These are phyloP conservation scores for Plemyria rubiginata DNA, from an alignment of 2,888 invertebrate species.

Conservation along the genomic window DNA sequence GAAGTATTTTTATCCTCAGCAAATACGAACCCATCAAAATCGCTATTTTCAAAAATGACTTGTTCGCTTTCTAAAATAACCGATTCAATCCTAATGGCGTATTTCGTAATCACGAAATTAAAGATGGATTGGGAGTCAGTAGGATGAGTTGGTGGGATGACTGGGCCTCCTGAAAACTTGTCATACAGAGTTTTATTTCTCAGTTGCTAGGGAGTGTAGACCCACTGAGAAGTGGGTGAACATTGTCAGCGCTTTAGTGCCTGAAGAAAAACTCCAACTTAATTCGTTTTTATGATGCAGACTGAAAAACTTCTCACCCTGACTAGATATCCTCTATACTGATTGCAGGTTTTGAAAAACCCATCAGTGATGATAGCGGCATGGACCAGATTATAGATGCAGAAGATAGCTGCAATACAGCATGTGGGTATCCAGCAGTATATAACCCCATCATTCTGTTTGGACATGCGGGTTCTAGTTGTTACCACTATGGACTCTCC, in stretches of 20 bases:
- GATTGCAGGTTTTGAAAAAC: slow-evolving; percentile 89
- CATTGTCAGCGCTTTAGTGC: too few relatives aligned
- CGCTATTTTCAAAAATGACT: too few relatives aligned
- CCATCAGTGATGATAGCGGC: slow-evolving; percentile 90
- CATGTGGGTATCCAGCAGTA: slow-evolving; percentile 89
- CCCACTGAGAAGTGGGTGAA: too few relatives aligned
- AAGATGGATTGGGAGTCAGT: neutral
- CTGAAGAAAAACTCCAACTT: too few relatives aligned
- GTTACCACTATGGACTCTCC: slow-evolving; percentile 88
- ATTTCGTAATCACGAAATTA: neutral
- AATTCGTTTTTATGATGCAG: neutral
- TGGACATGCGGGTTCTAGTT: slow-evolving; percentile 84
- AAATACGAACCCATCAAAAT: too few relatives aligned
- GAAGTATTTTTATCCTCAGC: too few relatives aligned
- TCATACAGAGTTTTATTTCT: too few relatives aligned
- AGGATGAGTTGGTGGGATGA: neutral
- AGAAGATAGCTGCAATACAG: slow-evolving; percentile 86
- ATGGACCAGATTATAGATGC: slow-evolving; percentile 87
- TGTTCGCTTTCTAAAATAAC: too few relatives aligned
- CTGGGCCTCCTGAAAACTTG: too few relatives aligned
- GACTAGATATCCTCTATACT: slow-evolving; percentile 88
- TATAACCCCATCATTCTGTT: slow-evolving; percentile 85
- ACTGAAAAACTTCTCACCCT: slow-evolving; percentile 59
- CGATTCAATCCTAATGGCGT: neutral
- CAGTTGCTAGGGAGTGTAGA: too few relatives aligned